Conservation (phyloP, 1,140 invertebrate genomes). For the Phenacoccus solenopsis region DNA sequence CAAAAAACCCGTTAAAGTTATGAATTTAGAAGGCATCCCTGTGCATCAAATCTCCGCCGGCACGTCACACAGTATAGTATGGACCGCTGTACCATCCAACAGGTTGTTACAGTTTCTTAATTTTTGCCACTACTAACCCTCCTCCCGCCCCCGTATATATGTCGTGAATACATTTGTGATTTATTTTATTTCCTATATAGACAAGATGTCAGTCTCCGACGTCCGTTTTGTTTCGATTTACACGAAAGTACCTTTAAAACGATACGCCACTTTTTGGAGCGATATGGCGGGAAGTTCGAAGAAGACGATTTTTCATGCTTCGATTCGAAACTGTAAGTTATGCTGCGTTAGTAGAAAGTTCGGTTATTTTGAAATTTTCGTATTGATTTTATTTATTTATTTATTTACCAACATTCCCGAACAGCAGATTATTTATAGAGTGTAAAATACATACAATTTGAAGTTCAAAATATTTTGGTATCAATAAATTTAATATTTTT, state of each 20-base stretch:
- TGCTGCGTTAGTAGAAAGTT: too few relatives aligned
- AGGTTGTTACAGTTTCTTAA: too few relatives aligned
- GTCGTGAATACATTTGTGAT: too few relatives aligned
- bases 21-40: slow-evolving; percentile 44
- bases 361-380: not conserved
- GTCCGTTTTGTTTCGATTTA: slow-evolving; percentile 49
- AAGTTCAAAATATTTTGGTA: too few relatives aligned
- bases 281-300: slow-evolving; percentile 42
- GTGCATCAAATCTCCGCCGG: slow-evolving; percentile 53
- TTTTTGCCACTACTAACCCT: too few relatives aligned
- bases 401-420: too few relatives aligned
- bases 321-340: not conserved
- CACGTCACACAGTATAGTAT: slow-evolving; percentile 52
- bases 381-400: not conserved
- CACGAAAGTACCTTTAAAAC: slow-evolving; percentile 46
- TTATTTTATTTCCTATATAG: slow-evolving; percentile 28
- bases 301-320: slow-evolving; percentile 23
- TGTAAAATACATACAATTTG: too few relatives aligned
- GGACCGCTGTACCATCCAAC: slow-evolving; percentile 47
- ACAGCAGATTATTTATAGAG: too few relatives aligned
- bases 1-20: slow-evolving; percentile 44
- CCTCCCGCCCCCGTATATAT: too few relatives aligned
- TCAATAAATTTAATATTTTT: too few relatives aligned
- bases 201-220: slow-evolving; percentile 42
- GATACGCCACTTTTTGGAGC: slow-evolving; percentile 44